Evolutionary conservation across 2,797 vertebrate species (phyloP), one percentile per base, ranked within the genome.

Genomic region (Triplophysa yarkandensis): DNA sequence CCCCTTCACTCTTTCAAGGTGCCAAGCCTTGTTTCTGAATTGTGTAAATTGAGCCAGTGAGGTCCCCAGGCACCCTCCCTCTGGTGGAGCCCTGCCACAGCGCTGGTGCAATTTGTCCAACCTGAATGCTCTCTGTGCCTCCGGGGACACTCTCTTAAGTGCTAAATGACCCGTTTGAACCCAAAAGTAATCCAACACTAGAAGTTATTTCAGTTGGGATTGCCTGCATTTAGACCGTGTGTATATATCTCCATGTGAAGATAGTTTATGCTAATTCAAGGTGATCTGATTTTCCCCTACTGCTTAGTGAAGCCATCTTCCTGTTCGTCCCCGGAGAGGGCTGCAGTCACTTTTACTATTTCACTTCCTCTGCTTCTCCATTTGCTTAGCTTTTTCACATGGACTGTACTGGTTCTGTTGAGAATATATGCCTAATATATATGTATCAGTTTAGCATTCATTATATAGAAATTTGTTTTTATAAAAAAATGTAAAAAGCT

Each of bases 181-280:
- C 85, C 85, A 80, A 86, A 83, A 84, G 88, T 92, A 90, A 91
- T 91, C 89, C 90, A 68, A 52, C 74, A 78, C 84, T 83, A 84
- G 84, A 84, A 88, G 86, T 85, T 86, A 87, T 89, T 86, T 83
- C 86, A 88, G 86, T 86, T 78, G 72, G 84, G 85, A 90, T 80
- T 77, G 84, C 84, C 77, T 85, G 85, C 87, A 84, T 86, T 86
- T 88, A 85, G 77, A 89, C 82, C n/a, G n/a, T 79, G 82, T 90
- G 82, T 64, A 70, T 55, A 55, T 55, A 55, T 83, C 84, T 85
- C 85, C 85, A 82, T 90, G 88, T 90, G 88, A 91, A 91, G 88
- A 73, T 84, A 88, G 84, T 89, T 89, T 90, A 92, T 93, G 91
- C 88, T 90, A 91, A 92, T 92, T 89, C 87, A 91, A 91, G 89